A percentile compares a stretch with the other conserved stretches of the same genome.
Evolutionary conservation across 2,797 vertebrate species (phyloP).

Genomic region (Acrocephalus scirpaceus): DNA sequence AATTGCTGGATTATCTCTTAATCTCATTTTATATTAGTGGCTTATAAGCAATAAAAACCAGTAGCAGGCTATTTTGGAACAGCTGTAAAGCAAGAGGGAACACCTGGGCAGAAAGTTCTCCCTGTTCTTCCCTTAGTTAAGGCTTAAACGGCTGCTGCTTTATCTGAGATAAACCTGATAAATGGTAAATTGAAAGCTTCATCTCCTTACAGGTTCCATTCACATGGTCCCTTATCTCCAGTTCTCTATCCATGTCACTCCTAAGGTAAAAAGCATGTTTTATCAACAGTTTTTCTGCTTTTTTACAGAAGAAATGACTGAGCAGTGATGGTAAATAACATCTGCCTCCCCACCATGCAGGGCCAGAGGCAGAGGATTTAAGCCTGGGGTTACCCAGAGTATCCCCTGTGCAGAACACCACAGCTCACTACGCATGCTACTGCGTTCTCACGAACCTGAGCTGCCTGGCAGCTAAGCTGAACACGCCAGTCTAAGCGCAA

Average conservation of each 20-base stretch:
- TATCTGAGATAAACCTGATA: slow-evolving; percentile 53
- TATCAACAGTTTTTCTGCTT: not conserved
- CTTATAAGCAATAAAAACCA: slow-evolving; percentile 26
- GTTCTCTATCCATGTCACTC: not conserved
- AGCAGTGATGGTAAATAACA: not conserved
- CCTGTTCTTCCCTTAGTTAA: not conserved
- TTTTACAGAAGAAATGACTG: not conserved
- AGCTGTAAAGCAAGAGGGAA: slow-evolving; percentile 14
- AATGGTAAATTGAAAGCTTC: slow-evolving; percentile 44
- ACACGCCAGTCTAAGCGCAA: not conserved
- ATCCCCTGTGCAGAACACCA: not conserved
- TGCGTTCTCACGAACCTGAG: accelerated
- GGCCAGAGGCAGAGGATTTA: not conserved
- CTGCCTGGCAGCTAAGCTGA: not conserved
- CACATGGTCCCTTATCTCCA: slow-evolving; percentile 18
- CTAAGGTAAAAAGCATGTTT: not conserved
- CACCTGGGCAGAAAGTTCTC: slow-evolving; percentile 10
- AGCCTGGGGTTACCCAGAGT: not conserved
- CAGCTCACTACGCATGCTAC: accelerated
- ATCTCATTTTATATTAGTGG: slow-evolving; percentile 57
- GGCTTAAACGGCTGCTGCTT: slow-evolving; percentile 33
- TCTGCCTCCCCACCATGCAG: not conserved
- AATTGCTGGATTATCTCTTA: slow-evolving; percentile 66
- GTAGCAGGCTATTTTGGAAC: slow-evolving; percentile 17
- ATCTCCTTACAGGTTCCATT: slow-evolving; percentile 18